Percentiles rank a stretch among this genome's conserved stretches.
These are phyloP conservation scores for Periophthalmus modestus DNA, from an alignment of 2,113 vertebrate genomes.

Conservation along the genomic window DNA sequence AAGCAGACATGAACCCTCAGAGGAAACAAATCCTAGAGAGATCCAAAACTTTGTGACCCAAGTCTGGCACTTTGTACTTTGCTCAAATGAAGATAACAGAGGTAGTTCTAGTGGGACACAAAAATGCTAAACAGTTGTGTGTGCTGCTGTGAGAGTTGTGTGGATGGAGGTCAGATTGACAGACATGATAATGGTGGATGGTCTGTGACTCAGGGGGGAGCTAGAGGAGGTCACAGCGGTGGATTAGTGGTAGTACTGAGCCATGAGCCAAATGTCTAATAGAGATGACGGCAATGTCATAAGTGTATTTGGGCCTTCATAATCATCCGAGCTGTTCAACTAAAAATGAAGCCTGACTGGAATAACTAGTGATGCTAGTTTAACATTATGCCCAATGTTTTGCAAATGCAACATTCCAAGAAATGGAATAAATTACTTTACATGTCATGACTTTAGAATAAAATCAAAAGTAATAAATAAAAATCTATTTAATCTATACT, in stretches of 20 bases:
- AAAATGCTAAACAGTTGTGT: background rate
- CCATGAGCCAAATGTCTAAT: background rate
- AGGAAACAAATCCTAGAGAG: background rate
- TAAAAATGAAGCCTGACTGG: background rate
- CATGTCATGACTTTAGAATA: too few relatives aligned
- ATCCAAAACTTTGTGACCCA: background rate
- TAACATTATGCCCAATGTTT: too few relatives aligned
- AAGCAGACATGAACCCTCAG: background rate
- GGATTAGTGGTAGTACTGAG: constrained; percentile 1
- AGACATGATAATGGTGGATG: constrained; percentile 10
- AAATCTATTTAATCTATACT: too few relatives aligned
- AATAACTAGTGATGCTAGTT: too few relatives aligned
- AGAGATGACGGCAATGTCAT: background rate
- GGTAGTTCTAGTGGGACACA: background rate
- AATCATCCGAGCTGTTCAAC: background rate
- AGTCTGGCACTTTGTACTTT: background rate
- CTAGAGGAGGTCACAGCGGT: constrained; percentile 5
- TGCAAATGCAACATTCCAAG: too few relatives aligned
- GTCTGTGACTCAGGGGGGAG: constrained; percentile 10
- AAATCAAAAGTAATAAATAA: too few relatives aligned
- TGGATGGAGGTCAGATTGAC: constrained; percentile 19
- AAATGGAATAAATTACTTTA: too few relatives aligned
- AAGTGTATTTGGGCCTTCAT: background rate
- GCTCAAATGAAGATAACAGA: background rate
- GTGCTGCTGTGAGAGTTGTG: background rate